Conservation (phyloP, 2,797 vertebrate genomes). For the Agapornis canus region DNA sequence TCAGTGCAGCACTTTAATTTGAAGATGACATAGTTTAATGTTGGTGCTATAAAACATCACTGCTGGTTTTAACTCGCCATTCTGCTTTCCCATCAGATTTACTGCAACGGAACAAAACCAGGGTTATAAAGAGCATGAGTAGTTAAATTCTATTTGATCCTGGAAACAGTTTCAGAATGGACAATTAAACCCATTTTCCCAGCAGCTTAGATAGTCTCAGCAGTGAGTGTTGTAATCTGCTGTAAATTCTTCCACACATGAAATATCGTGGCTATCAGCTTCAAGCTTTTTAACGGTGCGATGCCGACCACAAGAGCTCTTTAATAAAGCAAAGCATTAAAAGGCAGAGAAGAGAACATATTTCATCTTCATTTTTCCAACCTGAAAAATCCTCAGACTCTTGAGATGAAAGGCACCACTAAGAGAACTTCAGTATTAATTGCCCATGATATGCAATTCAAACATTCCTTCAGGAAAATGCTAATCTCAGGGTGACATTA, state of each 20-base stretch:
- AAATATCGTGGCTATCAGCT: constrained; percentile 46
- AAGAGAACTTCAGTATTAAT: background rate
- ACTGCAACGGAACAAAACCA: constrained; percentile 46
- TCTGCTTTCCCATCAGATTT: constrained; percentile 59
- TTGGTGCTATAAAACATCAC: constrained; percentile 46
- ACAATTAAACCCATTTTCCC: constrained; percentile 61
- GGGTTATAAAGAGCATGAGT: constrained; percentile 63
- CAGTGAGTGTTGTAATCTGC: constrained; percentile 47
- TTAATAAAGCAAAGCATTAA: constrained; percentile 22
- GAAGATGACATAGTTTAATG: constrained; percentile 58
- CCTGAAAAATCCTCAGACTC: background rate
- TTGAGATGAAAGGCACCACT: background rate
- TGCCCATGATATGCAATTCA: background rate
- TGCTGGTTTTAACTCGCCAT: constrained; percentile 14
- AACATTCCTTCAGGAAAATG: background rate
- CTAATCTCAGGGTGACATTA: background rate
- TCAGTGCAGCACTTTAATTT: constrained; percentile 54
- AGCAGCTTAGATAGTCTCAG: constrained; percentile 40
- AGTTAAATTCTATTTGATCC: constrained; percentile 70
- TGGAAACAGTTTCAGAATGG: constrained; percentile 64
- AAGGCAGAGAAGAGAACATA: background rate
- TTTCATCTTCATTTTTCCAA: constrained; percentile 31
- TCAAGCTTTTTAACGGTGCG: constrained; percentile 6
- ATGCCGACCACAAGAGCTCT: background rate
- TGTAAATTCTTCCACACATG: constrained; percentile 36